Evolutionary conservation across 2,113 vertebrate species (phyloP).

Genomic region (Euleptes europaea): DNA sequence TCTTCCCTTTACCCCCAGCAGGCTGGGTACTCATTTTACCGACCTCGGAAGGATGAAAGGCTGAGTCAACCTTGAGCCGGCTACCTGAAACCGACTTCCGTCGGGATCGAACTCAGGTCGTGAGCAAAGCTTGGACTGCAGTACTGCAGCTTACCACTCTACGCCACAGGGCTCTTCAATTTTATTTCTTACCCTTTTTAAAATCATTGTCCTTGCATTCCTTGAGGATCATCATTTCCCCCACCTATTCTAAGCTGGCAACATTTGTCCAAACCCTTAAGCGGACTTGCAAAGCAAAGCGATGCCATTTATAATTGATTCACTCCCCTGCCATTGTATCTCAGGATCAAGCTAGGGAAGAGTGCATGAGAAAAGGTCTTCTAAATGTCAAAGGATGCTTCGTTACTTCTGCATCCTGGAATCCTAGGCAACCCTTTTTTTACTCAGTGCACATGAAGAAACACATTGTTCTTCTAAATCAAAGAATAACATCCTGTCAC

Average conservation of each 20-base stretch:
- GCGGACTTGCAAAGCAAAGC: not conserved
- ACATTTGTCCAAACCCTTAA: not conserved
- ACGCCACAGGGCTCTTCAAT: too few relatives aligned
- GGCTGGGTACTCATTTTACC: too few relatives aligned
- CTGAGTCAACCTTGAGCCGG: too few relatives aligned
- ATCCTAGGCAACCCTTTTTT: slow-evolving; percentile 10
- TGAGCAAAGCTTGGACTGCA: too few relatives aligned
- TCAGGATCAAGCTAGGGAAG: not conserved
- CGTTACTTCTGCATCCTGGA: not conserved
- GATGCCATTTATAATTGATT: slow-evolving; percentile 17
- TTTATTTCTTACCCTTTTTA: not conserved
- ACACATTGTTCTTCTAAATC: slow-evolving; percentile 6
- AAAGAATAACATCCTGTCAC: not conserved
- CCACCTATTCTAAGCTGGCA: not conserved
- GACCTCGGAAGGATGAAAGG: too few relatives aligned
- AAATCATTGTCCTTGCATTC: fast-evolving
- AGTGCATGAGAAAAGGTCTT: slow-evolving; percentile 9
- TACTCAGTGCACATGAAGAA: not conserved
- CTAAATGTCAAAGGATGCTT: not conserved
- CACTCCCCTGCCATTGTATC: not conserved
- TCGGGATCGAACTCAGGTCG: too few relatives aligned
- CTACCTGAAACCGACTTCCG: too few relatives aligned
- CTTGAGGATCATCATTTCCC: not conserved
- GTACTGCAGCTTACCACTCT: too few relatives aligned
- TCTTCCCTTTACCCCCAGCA: too few relatives aligned